These are phyloP conservation scores for Pardosa pseudoannulata DNA, from an alignment of 2,888 invertebrate genomes.

Conservation along the genomic window DNA sequence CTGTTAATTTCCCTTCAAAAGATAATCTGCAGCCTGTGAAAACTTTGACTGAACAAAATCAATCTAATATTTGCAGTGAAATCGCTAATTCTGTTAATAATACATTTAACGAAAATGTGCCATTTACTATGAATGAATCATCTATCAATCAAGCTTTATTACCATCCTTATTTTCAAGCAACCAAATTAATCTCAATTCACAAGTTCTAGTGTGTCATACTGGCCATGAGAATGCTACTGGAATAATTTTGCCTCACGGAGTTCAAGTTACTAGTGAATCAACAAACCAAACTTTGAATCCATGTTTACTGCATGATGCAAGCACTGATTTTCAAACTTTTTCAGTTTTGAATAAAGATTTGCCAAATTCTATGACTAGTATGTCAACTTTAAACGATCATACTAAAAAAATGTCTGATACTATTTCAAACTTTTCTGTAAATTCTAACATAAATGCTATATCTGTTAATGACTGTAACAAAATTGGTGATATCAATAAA, in stretches of 20 bases:
- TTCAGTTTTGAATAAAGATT: slow-evolving; percentile 28
- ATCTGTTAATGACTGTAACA: not conserved
- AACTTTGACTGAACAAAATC: slow-evolving; percentile 7
- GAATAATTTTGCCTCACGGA: slow-evolving; percentile 11
- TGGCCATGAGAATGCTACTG: not conserved
- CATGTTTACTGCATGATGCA: not conserved
- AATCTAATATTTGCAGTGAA: slow-evolving; percentile 1
- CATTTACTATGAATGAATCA: slow-evolving; percentile 37
- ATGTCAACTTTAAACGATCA: not conserved
- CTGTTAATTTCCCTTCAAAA: slow-evolving; percentile 22
- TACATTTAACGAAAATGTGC: slow-evolving; percentile 39
- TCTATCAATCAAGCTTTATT: slow-evolving; percentile 42
- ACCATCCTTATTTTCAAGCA: slow-evolving; percentile 44
- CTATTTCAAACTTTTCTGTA: slow-evolving; percentile 15
- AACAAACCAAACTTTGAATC: not conserved
- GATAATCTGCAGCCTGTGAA: not conserved
- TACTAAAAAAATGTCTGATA: not conserved
- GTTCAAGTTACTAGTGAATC: slow-evolving; percentile 11
- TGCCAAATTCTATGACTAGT: not conserved
- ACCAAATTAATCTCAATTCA: slow-evolving; percentile 46
- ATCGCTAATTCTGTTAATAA: slow-evolving; percentile 17
- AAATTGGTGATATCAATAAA: not conserved
- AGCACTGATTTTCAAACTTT: slow-evolving; percentile 4
- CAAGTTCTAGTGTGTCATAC: slow-evolving; percentile 21
- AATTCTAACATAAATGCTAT: not conserved